Evolutionary conservation across 2,888 invertebrate species (phyloP).

Genomic region (Laothoe populi): DNA sequence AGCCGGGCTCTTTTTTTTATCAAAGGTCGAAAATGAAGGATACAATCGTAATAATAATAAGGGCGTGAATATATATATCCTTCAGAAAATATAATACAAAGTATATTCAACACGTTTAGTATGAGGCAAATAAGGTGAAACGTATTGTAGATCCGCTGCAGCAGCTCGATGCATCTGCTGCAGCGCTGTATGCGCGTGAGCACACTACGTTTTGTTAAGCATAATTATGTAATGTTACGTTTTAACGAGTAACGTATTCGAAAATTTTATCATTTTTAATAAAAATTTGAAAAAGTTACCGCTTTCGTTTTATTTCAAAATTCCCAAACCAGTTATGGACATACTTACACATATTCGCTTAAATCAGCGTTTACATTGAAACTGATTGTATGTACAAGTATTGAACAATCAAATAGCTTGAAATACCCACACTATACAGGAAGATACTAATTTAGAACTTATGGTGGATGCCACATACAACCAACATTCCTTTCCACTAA

Average conservation of each 20-base stretch:
- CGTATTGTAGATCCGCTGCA: neutral
- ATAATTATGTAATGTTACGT: conserved; percentile 70
- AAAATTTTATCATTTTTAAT: conserved; percentile 79
- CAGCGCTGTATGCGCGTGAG: conserved; percentile 24
- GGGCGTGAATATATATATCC: neutral
- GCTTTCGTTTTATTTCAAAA: conserved; percentile 31
- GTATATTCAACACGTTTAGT: neutral
- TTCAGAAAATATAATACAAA: neutral
- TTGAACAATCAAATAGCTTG: too few species aligned
- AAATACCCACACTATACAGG: too few species aligned
- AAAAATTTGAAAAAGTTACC: conserved; percentile 60
- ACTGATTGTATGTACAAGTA: too few species aligned
- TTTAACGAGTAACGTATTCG: conserved; percentile 63
- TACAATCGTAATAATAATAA: too few species aligned
- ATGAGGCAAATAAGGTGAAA: neutral
- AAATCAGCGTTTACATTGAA: too few species aligned
- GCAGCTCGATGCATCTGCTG: neutral
- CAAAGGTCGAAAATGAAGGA: too few species aligned
- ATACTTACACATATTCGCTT: too few species aligned
- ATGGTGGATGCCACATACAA: too few species aligned
- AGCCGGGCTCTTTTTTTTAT: too few species aligned
- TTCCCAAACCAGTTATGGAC: neutral
- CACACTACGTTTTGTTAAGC: conserved; percentile 39
- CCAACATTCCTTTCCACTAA: too few species aligned
- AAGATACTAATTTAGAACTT: too few species aligned